phyloP scores from a whole-genome alignment of 2,113 vertebrate species.

The Brachyistius frenatus region DNA sequence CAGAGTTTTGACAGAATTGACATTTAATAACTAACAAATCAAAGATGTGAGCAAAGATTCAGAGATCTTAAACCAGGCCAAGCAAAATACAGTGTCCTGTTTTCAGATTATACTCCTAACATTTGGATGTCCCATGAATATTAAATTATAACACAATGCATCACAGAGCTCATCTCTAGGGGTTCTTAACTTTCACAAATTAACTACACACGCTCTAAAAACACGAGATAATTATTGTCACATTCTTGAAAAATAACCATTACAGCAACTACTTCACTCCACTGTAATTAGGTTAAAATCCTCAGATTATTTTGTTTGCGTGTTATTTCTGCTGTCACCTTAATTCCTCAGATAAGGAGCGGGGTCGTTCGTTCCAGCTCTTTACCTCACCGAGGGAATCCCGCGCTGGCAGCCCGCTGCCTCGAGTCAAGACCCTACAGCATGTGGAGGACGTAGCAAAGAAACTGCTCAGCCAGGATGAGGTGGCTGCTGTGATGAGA shows the following conservation, averaged over 20 bases:
- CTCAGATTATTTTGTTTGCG: neutral
- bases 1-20: too few relatives aligned
- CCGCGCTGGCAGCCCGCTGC: constrained; percentile 71
- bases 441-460: constrained; percentile 89
- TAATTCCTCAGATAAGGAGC: constrained; percentile 75
- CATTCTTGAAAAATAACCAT: too few relatives aligned
- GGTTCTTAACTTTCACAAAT: neutral
- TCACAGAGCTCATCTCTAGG: too few relatives aligned
- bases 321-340: neutral
- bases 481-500: constrained; percentile 91
- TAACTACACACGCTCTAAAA: neutral
- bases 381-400: constrained; percentile 76
- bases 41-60: too few relatives aligned
- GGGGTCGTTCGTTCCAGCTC: constrained; percentile 73
- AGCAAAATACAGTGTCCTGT: too few relatives aligned
- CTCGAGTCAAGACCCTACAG: constrained; percentile 76
- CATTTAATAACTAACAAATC: too few relatives aligned
- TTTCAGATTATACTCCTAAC: too few relatives aligned
- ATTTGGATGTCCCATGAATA: too few relatives aligned
- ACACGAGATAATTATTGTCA: too few relatives aligned
- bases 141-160: too few relatives aligned
- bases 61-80: too few relatives aligned
- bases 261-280: too few relatives aligned
- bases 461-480: constrained; percentile 90
- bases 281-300: neutral